Evolutionary conservation across 1,140 invertebrate genomes (phyloP).

Genomic region (Drosophila sp.): DNA sequence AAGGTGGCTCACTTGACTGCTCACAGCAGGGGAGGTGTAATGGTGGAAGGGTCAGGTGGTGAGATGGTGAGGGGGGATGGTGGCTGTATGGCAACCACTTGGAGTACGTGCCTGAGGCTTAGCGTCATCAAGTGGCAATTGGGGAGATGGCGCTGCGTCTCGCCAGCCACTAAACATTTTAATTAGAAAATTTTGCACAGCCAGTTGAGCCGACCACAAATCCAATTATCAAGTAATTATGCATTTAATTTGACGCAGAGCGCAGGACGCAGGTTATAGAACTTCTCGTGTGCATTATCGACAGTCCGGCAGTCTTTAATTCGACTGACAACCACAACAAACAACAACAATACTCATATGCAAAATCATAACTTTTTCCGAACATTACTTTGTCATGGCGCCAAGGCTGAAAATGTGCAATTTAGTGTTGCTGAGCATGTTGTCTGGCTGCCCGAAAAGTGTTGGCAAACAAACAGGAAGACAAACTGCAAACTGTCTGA

Average conservation of each 20-base stretch:
- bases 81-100: constrained; percentile 17
- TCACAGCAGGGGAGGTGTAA: no score
- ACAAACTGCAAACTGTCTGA: constrained; percentile 21
- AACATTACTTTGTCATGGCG: constrained; percentile 48
- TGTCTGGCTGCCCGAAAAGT: constrained; percentile 42
- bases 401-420: constrained; percentile 56
- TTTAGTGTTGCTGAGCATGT: constrained; percentile 39
- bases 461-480: constrained; percentile 38
- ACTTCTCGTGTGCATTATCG: constrained; percentile 38
- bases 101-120: constrained; percentile 49
- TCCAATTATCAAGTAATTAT: constrained; percentile 82
- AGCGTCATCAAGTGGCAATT: constrained; percentile 43
- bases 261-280: not conserved
- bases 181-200: constrained; percentile 77
- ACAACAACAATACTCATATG: constrained; percentile 52
- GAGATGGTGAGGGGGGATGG: no score
- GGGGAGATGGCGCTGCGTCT: constrained; percentile 20
- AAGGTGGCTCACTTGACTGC: constrained; percentile 2
- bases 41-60: no score
- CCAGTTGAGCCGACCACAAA: constrained; percentile 78
- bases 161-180: constrained; percentile 74
- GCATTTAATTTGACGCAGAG: constrained; percentile 74
- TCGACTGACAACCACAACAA: constrained; percentile 46
- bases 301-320: constrained; percentile 42
- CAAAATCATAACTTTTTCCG: constrained; percentile 64